Evolutionary conservation across 1,140 invertebrate species (phyloP).

Genomic region (Rhyzopertha dominica): DNA sequence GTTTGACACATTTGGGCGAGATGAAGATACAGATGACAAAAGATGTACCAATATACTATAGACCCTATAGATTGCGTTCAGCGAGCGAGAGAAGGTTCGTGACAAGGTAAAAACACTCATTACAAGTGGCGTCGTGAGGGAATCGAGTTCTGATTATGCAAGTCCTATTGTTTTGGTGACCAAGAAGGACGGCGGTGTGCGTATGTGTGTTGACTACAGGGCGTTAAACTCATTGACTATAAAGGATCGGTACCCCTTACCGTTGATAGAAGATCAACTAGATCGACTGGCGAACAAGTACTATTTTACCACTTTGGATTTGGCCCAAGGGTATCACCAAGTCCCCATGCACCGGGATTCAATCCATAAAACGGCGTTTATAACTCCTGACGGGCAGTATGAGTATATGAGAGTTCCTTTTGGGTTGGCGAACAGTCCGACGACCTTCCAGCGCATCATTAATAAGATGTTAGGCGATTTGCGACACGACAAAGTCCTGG

Average conservation of each 20-base stretch:
- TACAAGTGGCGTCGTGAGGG: slow-evolving; percentile 17
- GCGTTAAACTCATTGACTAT: slow-evolving; percentile 29
- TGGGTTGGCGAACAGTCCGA: slow-evolving; percentile 24
- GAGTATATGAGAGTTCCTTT: slow-evolving; percentile 31
- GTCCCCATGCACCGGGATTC: slow-evolving; percentile 31
- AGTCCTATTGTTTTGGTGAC: slow-evolving; percentile 24
- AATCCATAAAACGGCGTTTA: slow-evolving; percentile 24
- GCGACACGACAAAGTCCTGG: slow-evolving; percentile 21
- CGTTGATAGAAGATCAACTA: slow-evolving; percentile 39
- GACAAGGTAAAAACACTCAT: slow-evolving; percentile 25
- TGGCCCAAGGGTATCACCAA: slow-evolving; percentile 31
- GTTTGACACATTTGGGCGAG: slow-evolving; percentile 20
- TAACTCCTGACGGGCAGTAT: slow-evolving; percentile 28
- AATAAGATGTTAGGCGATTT: slow-evolving; percentile 18
- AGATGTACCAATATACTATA: slow-evolving; percentile 29
- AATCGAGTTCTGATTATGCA: slow-evolving; percentile 30
- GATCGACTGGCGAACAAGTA: slow-evolving; percentile 38
- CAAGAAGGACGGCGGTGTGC: slow-evolving; percentile 30
- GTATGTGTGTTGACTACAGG: slow-evolving; percentile 34
- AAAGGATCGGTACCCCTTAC: slow-evolving; percentile 27
- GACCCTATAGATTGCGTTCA: slow-evolving; percentile 13
- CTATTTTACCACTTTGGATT: slow-evolving; percentile 35
- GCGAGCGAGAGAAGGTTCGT: slow-evolving; percentile 17
- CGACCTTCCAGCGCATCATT: slow-evolving; percentile 24
- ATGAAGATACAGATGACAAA: slow-evolving; percentile 31